Evolutionary conservation across 1,140 invertebrate genomes (phyloP).

Genomic region (Arion vulgaris): DNA sequence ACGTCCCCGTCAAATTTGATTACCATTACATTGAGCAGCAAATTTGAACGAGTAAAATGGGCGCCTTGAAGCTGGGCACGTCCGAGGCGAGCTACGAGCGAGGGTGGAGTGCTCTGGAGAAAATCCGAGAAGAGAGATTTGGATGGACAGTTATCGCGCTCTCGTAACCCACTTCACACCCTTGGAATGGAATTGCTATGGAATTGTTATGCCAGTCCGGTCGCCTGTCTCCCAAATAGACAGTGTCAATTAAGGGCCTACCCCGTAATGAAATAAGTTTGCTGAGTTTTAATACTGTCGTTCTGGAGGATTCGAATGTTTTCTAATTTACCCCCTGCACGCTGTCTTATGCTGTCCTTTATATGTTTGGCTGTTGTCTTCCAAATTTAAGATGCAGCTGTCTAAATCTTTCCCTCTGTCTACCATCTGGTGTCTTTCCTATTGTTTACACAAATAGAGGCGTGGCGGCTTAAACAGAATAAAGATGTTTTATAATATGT

Average conservation of each 20-base stretch:
- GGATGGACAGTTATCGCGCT: conserved; percentile 37
- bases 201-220: conserved; percentile 29
- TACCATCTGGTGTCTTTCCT: neutral
- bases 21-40: conserved; percentile 31
- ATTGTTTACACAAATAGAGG: too few species aligned
- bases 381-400: neutral
- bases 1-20: conserved; percentile 24
- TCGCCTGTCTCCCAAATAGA: conserved; percentile 27
- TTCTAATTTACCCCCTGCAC: conserved; percentile 1
- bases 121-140: conserved; percentile 18
- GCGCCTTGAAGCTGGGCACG: conserved; percentile 18
- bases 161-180: conserved; percentile 21
- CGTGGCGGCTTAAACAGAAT: too few species aligned
- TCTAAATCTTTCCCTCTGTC: neutral
- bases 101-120: conserved; percentile 1
- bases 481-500: too few species aligned
- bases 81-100: conserved; percentile 15
- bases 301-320: neutral
- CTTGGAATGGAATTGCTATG: conserved; percentile 8
- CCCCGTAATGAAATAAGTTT: conserved; percentile 34
- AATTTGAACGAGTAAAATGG: conserved; percentile 32
- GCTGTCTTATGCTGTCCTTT: neutral
- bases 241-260: conserved; percentile 36
- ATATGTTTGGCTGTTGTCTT: neutral
- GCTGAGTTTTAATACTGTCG: conserved; percentile 12